Base-by-base conservation (phyloP, 1,140 invertebrate genomes). In the Pseudomyrmex dendroicus region DNA sequence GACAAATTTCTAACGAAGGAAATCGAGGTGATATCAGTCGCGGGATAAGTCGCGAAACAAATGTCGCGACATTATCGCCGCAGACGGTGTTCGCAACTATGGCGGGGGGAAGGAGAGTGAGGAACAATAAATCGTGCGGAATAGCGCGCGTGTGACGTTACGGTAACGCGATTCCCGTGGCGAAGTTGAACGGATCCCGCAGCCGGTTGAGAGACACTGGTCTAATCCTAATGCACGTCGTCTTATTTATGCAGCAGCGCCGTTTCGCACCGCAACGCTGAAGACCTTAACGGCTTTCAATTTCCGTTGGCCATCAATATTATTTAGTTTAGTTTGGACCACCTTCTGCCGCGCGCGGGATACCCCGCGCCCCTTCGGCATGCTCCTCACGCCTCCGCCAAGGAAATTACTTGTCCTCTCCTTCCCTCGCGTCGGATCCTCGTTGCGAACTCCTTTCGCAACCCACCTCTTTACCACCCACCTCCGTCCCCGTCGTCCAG, bases 251-350 rank as follows among this genome's bases (percentile, higher is more conserved):
- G 92, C 91, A 93, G 85, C 89, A 84, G 72, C 82, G 84, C 84
- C 89, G 88, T 92, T 92, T 93, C 90, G 88, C 89, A 89, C 88
- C 90, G 88, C 92, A 93, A 89, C 88, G 86, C 90, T 91, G 90
- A 93, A 91, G 91, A 91, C 91, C 89, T 93, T 94, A 94, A 94
- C 91, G 91, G 93, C 92, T 93, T 94, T 94, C 93, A 94, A 94
- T 94, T 94, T 94, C 94, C 94, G 93, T 94, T 94, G 91, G 91
- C 93, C 94, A 94, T 94, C 94, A 94, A 94, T 94, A 94, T 94
- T 94, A 94, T 94, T 94, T 94, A 94, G 93, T 94, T 94, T 93
- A 94, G 92, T 93, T 94, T 91, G 90, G 89, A 91, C 92, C 90
- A 88, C 87, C 91, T 87, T 89, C 84, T 86, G 35, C 35, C 89